phyloP scores from a whole-genome alignment of 2,113 vertebrate species.

The Isichthys henryi region DNA sequence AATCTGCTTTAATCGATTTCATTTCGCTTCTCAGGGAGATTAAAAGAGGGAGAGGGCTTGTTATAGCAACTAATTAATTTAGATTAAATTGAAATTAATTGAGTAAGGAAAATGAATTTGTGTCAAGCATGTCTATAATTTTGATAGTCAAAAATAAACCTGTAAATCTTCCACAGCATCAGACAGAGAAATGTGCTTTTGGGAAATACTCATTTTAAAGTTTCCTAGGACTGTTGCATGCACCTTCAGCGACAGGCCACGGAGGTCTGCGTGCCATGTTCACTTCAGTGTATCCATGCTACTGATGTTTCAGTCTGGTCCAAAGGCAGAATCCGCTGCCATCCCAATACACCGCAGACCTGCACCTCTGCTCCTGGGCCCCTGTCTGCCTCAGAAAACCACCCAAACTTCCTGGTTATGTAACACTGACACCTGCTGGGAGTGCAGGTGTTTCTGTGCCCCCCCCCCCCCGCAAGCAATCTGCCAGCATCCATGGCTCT shows the following conservation, averaged over 20 bases:
- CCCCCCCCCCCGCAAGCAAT: neutral
- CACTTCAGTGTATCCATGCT: neutral
- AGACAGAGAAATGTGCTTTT: neutral
- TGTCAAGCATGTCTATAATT: slow-evolving; percentile 3
- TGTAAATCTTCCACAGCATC: neutral
- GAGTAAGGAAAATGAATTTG: neutral
- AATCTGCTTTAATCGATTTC: slow-evolving; percentile 9
- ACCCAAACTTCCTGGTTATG: neutral
- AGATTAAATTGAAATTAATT: slow-evolving; percentile 5
- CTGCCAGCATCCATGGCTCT: neutral
- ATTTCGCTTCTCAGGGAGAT: slow-evolving; percentile 6
- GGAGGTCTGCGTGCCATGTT: neutral
- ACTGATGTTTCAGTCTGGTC: neutral
- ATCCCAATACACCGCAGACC: neutral
- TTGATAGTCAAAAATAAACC: slow-evolving; percentile 8
- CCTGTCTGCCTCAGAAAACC: neutral
- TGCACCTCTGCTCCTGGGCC: neutral
- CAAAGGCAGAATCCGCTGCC: neutral
- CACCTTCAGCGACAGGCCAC: neutral
- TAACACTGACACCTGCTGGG: slow-evolving; percentile 3
- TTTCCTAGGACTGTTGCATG: neutral
- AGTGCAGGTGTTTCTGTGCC: neutral
- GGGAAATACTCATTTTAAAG: neutral
- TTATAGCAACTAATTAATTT: slow-evolving; percentile 10
- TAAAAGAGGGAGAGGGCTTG: slow-evolving; percentile 1